phyloP scores from a whole-genome alignment of 2,797 vertebrate genomes.

The Chromis chromis region DNA sequence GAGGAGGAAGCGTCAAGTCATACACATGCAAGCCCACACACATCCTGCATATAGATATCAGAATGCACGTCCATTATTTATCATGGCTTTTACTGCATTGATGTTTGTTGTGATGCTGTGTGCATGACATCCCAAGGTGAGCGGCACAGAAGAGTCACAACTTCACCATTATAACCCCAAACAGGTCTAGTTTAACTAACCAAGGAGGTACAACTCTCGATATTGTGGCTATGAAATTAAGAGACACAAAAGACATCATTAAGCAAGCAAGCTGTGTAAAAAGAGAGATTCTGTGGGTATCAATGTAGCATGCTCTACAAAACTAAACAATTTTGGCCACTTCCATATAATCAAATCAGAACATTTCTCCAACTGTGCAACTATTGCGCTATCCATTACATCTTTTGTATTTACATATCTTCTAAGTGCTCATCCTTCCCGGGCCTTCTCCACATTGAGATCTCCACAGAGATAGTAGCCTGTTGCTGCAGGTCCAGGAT shows the following conservation, averaged over 20 bases:
- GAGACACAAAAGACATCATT: background rate
- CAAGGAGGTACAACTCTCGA: background rate
- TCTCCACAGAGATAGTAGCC: slow-evolving; percentile 48
- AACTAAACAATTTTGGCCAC: background rate
- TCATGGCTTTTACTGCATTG: slow-evolving; percentile 9
- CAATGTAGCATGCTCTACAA: background rate
- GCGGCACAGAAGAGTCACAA: background rate
- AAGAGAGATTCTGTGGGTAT: background rate
- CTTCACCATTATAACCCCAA: background rate
- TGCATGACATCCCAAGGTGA: too few species aligned
- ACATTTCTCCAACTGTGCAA: background rate
- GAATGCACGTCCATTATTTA: slow-evolving; percentile 11
- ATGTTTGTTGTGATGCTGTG: background rate
- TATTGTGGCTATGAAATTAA: background rate
- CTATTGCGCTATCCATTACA: background rate
- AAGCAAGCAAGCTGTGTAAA: slow-evolving; percentile 5
- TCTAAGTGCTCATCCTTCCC: background rate
- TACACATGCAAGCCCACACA: slow-evolving; percentile 27
- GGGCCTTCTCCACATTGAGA: slow-evolving; percentile 33
- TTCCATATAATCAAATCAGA: background rate
- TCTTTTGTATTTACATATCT: slow-evolving; percentile 39
- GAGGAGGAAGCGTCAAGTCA: slow-evolving; percentile 3
- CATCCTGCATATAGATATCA: slow-evolving; percentile 3
- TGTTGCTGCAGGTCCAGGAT: slow-evolving; percentile 55
- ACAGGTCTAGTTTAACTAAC: background rate